Base-by-base conservation (phyloP, 2,113 vertebrate genomes). In the Malaclemys terrapin region DNA sequence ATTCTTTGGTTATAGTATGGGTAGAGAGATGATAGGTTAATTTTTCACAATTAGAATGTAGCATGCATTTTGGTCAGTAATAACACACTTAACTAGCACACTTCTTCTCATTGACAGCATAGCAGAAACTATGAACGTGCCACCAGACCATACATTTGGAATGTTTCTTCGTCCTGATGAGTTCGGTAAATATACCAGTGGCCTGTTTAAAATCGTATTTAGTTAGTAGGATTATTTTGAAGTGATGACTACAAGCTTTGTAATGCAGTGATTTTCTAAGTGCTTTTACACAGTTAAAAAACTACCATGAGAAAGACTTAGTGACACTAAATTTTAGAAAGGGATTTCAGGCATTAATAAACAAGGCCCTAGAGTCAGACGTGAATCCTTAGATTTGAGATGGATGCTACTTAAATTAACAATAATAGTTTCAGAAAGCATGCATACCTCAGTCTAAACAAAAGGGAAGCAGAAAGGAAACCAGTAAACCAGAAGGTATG, bases 91-190 rank as follows among this genome's bases (percentile, higher is more conserved):
- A 84, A 91, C 65, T 88, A 87, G 87, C 49, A 47, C 22, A 56
- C 80, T 75, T 96, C 11, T 98, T 89, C 89, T 95, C 79, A 78
- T 96, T 96, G 89, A 76, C 93, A 98, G 98, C n/a, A 96, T 97
- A 96, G 97, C 96, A 94, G 98, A 98, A 88, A 98, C 98, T 25
- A 96, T 96, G 96, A 98, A 95, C 29, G 95, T 98, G 93, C 86
- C 97, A 47, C 92, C 95, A 94, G 97, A 83, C 80, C 95, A 95
- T 88, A 97, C 97, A 52, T 98, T 98, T 98, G 98, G 98, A 87
- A 79, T 91, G 78, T 82, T 96, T 62, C 31, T 91, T 24, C 50
- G 0, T 81, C 89, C 94, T 86, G 97, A 98, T 27, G 92, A 97
- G 42, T 97, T 94, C 45, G 98, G 98, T 98, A 98, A 98, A 85